Evolutionary conservation across 2,888 invertebrate species (phyloP).

Genomic region (Cosmopolites sordidus): DNA sequence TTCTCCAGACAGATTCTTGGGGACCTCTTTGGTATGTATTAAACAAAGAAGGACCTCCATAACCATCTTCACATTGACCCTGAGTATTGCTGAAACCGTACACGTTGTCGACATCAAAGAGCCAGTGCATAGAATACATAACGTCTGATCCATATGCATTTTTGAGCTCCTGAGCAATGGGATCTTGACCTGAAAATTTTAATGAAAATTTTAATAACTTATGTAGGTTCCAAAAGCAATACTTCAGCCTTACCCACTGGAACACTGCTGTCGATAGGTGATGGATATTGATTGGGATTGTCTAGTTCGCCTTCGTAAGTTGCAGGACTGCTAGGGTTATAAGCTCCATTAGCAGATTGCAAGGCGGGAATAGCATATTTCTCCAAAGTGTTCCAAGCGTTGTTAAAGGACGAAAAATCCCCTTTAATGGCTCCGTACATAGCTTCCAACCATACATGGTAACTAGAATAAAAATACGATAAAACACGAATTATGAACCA

Average conservation of each 20-base stretch:
- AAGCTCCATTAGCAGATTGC: conserved; percentile 29
- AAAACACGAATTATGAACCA: too few relatives aligned
- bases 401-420: conserved; percentile 32
- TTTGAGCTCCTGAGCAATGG: too few relatives aligned
- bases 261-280: conserved; percentile 21
- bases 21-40: too few relatives aligned
- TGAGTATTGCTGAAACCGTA: too few relatives aligned
- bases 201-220: too few relatives aligned
- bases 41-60: too few relatives aligned
- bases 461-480: conserved; percentile 5
- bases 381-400: conserved; percentile 31
- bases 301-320: conserved; percentile 31
- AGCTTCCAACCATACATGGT: conserved; percentile 33
- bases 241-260: conserved; percentile 14
- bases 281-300: conserved; percentile 30
- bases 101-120: too few relatives aligned
- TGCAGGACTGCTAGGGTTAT: conserved; percentile 30
- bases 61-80: too few relatives aligned
- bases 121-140: too few relatives aligned
- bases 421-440: conserved; percentile 29
- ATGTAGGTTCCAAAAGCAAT: too few relatives aligned
- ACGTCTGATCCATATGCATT: too few relatives aligned
- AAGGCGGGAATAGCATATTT: conserved; percentile 30
- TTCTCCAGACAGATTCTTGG: conserved; percentile 33
- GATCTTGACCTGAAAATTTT: conserved; percentile 33